Base-by-base conservation (phyloP, 1,140 invertebrate genomes). In the Steinernema feltiae region DNA sequence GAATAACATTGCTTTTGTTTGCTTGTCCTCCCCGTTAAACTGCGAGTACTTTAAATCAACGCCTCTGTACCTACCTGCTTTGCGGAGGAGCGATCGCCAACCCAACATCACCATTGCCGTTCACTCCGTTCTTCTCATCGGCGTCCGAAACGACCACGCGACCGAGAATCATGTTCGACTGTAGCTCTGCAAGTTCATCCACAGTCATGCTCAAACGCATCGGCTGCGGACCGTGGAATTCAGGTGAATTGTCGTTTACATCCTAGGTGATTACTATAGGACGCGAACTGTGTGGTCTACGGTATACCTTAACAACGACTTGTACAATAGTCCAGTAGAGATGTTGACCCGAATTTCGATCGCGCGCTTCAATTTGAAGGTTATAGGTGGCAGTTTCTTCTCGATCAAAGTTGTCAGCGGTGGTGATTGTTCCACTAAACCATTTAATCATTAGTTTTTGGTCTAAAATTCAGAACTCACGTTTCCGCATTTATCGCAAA, bases 191-290 rank as follows among this genome's bases (percentile, higher is more conserved):
- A 1, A 83, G 35, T 32, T 82, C 81, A 53, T 80, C 79, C 35
- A 83, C 78, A 24, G 69, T 84, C 35, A 83, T 46, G 53, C 71
- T 46, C 21, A 84, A 48, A 7, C 72, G 70, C 46, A 85, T 78
- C 12, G 84, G 84, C 31, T 81, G 79, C 7, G 72, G 32, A 70
- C 76, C 84, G 24, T 76, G 70, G 69, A 85, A 85, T 2, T 81
- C 31, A 1, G 84, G 84, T 1, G 83, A 48, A 48, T 85, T 86
- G 48, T 85, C 85, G 69, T 85, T 85, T n/a, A 73, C 83, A 76
- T 85, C 84, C 80, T 83, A 32, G 2, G 82, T 27, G 24, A 3
- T n/a, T 27, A 3, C 15, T n/a, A 12, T n/a, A 46, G 41, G 41
- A 46, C n/a, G 41, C 7, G 7, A n/a, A 46, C n/a, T 46, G 7